Base-by-base conservation (phyloP, 2,113 vertebrate genomes). In the Melospiza georgiana region DNA sequence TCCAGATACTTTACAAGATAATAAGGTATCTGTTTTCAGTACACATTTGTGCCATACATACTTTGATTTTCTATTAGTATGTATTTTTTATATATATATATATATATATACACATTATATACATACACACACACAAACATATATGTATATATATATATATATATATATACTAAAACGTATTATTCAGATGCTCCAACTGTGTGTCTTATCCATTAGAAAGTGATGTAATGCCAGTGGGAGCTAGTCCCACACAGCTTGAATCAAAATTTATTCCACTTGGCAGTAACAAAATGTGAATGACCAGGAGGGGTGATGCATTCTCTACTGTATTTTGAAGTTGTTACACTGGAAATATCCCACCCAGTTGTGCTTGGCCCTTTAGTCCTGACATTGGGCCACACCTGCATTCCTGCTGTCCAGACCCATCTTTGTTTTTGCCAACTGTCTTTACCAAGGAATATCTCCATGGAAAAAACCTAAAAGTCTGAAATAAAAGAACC, bases 391-490 rank as follows among this genome's bases (percentile, higher is more conserved):
- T 3, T 58, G 44, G 55, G 78, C 96, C 95, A 96, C 94, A 97
- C 95, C 96, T 97, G 96, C 91, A 79, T 97, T 97, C 96, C 95
- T 97, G 58, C 80, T 18, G 24, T 96, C 88, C 94, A 95, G 96
- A 92, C 81, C 71, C 89, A 59, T 91, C 80, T 95, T 96, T 97
- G 96, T 93, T 97, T 96, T 96, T 95, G 94, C 94, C 92, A 74
- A 65, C 43, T 93, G 31, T 90, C 80, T 92, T 96, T 96, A 43
- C 75, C 33, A 58, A 91, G 57, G 31, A 93, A 72, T 89, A 86
- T 93, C 57, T 94, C 92, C 43, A 39, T 33, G 65, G 51, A 12
- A 28, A 91, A 91, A 93, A 49, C 0, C 12, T 15, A 31, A 71
- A 88, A 82, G 27, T 27, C 13, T 48, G 59, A 41, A 37, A 41